Percentiles rank a stretch among this genome's conserved stretches.
Conservation (phyloP, 2,888 invertebrate genomes). For the Heliothis peltigera region DNA sequence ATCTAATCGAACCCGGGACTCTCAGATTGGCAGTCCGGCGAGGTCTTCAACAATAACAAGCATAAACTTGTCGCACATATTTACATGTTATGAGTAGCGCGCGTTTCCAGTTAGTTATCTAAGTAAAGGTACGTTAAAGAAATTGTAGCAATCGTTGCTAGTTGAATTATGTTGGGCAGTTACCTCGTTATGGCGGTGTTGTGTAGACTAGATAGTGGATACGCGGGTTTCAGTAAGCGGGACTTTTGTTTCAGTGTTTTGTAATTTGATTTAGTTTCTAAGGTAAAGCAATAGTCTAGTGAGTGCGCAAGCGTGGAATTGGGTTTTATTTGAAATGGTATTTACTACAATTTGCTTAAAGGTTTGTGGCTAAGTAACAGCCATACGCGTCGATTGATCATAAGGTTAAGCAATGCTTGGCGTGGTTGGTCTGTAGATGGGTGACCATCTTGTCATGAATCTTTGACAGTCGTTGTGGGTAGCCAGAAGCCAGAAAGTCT, state of each 20-base stretch:
- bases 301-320: background rate
- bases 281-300: background rate
- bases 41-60: too few species aligned
- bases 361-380: background rate
- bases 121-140: conserved; percentile 24
- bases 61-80: too few species aligned
- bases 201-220: background rate
- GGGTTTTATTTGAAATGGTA: background rate
- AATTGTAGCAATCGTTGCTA: conserved; percentile 34
- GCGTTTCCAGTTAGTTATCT: too few species aligned
- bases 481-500: too few species aligned
- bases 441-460: too few species aligned
- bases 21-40: too few species aligned
- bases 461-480: too few species aligned
- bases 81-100: too few species aligned
- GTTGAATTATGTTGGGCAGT: conserved; percentile 5
- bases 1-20: too few species aligned
- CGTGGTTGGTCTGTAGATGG: too few species aligned
- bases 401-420: too few species aligned
- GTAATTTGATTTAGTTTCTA: background rate
- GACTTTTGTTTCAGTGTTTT: background rate
- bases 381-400: too few species aligned
- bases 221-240: background rate
- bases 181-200: background rate
- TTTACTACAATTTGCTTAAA: background rate